phyloP scores from a whole-genome alignment of 2,888 invertebrate species.

The Orthosia gracilis region DNA sequence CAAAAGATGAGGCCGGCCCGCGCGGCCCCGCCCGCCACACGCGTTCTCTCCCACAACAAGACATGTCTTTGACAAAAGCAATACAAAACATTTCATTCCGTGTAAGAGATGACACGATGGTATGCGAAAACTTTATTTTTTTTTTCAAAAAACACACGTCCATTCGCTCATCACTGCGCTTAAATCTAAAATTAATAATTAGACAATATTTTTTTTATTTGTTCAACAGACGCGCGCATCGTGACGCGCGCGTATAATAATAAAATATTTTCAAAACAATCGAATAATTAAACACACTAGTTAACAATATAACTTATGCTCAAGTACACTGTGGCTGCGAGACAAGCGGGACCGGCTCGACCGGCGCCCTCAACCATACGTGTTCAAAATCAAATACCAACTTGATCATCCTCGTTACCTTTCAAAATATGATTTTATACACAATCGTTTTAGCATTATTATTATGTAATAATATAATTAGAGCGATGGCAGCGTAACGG shows the following conservation, averaged over 20 bases:
- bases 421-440: constrained; percentile 85
- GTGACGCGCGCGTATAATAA: constrained; percentile 89
- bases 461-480: constrained; percentile 73
- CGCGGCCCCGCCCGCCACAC: constrained; percentile 69
- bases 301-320: constrained; percentile 89
- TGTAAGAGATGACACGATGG: constrained; percentile 90
- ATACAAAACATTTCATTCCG: constrained; percentile 91
- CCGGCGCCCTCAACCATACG: constrained; percentile 73
- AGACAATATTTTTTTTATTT: constrained; percentile 90
- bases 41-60: constrained; percentile 76
- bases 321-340: constrained; percentile 78
- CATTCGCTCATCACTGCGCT: constrained; percentile 91
- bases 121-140: constrained; percentile 87
- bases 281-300: constrained; percentile 92
- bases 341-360: constrained; percentile 66
- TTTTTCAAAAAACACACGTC: constrained; percentile 89
- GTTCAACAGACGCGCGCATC: constrained; percentile 91
- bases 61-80: constrained; percentile 87
- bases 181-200: constrained; percentile 91
- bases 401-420: constrained; percentile 76
- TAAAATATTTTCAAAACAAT: constrained; percentile 91
- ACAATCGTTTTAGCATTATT: constrained; percentile 81
- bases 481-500: constrained; percentile 83
- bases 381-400: constrained; percentile 81
- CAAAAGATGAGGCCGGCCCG: constrained; percentile 75